Conservation (phyloP, 2,113 vertebrate genomes). For the Phaetusa simplex region DNA sequence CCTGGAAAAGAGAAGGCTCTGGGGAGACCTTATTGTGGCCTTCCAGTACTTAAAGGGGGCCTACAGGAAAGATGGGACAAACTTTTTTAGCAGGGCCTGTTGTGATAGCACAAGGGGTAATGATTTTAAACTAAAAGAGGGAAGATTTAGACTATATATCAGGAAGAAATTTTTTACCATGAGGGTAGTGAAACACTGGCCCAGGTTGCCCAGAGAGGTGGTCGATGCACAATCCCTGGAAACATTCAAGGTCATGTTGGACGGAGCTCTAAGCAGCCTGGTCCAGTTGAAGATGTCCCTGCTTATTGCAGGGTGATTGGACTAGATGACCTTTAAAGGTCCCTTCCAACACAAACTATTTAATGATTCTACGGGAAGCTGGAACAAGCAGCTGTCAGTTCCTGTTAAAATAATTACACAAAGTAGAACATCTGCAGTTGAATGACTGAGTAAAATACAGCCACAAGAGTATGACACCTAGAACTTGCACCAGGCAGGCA, state of each 20-base stretch:
- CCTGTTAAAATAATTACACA: background rate
- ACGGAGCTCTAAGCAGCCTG: background rate
- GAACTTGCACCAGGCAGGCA: background rate
- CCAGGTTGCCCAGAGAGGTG: background rate
- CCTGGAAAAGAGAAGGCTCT: too few species aligned
- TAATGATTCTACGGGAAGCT: background rate
- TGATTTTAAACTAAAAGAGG: too few species aligned
- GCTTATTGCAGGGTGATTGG: background rate
- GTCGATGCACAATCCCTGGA: background rate
- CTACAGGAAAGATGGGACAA: too few species aligned
- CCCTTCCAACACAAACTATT: background rate
- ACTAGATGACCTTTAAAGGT: background rate
- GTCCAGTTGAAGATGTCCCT: background rate
- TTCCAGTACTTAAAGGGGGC: too few species aligned
- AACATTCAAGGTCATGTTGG: background rate
- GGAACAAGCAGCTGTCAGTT: constrained; percentile 1
- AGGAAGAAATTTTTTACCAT: too few species aligned
- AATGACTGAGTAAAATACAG: background rate
- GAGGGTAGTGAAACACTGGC: background rate
- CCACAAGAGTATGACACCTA: background rate
- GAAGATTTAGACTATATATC: too few species aligned
- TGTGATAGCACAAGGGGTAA: too few species aligned
- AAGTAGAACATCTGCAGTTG: background rate
- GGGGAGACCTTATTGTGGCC: too few species aligned
- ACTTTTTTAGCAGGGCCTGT: too few species aligned